These are phyloP conservation scores for Cyrtonyx montezumae DNA, from an alignment of 2,113 vertebrate genomes.

Conservation along the genomic window DNA sequence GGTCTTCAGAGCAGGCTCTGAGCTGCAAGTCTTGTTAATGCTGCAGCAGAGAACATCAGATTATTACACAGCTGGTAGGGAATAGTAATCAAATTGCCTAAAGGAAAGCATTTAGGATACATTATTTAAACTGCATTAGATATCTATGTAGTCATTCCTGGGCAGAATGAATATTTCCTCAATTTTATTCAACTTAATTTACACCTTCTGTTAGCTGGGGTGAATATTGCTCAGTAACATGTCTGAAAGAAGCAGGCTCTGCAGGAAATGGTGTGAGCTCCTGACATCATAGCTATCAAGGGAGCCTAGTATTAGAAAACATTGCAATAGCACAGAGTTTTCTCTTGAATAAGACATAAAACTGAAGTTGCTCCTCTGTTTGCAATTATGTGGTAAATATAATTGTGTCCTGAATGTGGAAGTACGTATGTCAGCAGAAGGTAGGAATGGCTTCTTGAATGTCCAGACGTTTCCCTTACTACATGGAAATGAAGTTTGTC, in stretches of 20 bases:
- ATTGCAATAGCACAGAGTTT: not conserved
- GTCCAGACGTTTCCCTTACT: conserved; percentile 4
- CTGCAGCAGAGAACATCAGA: not conserved
- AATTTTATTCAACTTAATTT: conserved; percentile 33
- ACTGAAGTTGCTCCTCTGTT: not conserved
- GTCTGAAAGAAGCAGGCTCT: not conserved
- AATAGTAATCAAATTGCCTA: conserved; percentile 11
- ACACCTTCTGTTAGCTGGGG: not conserved
- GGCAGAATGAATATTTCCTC: conserved; percentile 44
- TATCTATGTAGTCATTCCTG: not conserved
- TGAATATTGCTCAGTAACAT: not conserved
- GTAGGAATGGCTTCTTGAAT: not conserved
- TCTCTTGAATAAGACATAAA: not conserved
- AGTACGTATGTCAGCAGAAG: not conserved
- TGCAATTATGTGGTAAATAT: not conserved
- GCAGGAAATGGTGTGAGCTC: not conserved
- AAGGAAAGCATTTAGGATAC: conserved; percentile 33
- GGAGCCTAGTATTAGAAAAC: not conserved
- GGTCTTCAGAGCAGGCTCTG: not conserved
- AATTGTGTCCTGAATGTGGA: not conserved
- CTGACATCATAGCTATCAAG: not conserved
- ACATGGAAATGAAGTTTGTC: conserved; percentile 26
- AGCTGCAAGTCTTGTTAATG: not conserved
- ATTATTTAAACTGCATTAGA: conserved; percentile 32
- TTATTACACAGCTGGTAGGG: not conserved